phyloP scores from a whole-genome alignment of 2,113 vertebrate species.

The Nyctibius bracteatus region DNA sequence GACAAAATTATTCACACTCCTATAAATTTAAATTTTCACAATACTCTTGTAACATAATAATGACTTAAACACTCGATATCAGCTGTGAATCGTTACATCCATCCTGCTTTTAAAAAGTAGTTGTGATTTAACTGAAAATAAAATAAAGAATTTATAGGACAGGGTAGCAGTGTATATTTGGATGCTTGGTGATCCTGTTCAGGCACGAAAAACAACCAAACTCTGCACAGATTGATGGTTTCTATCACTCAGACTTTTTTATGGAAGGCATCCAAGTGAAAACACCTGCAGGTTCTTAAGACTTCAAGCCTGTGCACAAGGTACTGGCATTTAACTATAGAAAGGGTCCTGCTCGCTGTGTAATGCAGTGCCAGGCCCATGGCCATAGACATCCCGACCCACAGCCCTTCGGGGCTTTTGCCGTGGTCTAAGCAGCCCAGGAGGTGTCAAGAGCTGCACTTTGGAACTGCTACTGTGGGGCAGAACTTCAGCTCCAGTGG shows the following conservation, averaged over 20 bases:
- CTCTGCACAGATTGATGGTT: background rate
- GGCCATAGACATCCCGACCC: background rate
- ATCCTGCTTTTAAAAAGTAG: background rate
- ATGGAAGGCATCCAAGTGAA: background rate
- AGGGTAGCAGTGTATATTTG: background rate
- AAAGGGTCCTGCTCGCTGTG: background rate
- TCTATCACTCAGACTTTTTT: background rate
- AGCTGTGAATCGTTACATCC: background rate
- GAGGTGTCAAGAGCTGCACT: background rate
- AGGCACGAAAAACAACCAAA: background rate
- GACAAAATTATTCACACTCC: constrained; percentile 36
- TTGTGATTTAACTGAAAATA: background rate
- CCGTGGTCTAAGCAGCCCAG: background rate
- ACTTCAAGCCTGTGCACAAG: background rate
- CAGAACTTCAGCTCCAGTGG: background rate
- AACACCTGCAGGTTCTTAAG: background rate
- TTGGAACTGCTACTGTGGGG: background rate
- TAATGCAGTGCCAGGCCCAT: background rate
- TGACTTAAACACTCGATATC: background rate
- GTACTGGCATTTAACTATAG: background rate
- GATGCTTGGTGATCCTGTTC: background rate
- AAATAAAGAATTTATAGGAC: background rate
- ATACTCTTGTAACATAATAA: background rate
- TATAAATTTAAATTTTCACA: constrained; percentile 8
- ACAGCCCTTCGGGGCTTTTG: background rate